A percentile compares a stretch with the other conserved stretches of the same genome.
Conservation (phyloP, 2,888 invertebrate genomes). For the Agrotis segetum region DNA sequence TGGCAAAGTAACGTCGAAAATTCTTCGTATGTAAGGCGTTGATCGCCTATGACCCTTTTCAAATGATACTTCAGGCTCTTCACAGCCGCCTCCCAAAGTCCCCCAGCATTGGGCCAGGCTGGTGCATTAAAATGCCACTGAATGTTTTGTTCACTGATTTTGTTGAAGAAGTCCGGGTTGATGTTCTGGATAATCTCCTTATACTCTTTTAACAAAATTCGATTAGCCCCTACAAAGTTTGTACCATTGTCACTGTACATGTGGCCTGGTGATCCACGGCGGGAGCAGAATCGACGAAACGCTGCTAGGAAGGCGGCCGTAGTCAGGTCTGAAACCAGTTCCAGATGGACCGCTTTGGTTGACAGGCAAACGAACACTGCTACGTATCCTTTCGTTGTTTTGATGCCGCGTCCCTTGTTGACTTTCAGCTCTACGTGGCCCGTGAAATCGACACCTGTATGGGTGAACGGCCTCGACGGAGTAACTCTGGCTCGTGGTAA, state of each 20-base stretch:
- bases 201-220: background rate
- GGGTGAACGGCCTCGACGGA: background rate
- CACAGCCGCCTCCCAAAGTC: too few species aligned
- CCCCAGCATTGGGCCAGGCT: too few species aligned
- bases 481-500: conserved; percentile 3
- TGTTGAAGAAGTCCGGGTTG: conserved; percentile 4
- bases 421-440: conserved; percentile 4
- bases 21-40: too few species aligned
- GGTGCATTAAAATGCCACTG: background rate
- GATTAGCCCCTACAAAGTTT: conserved; percentile 1
- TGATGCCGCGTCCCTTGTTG: conserved; percentile 6
- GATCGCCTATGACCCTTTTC: too few species aligned
- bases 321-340: conserved; percentile 7
- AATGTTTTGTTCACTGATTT: background rate
- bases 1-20: too few species aligned
- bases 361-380: background rate
- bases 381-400: background rate
- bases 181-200: background rate
- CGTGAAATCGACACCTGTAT: background rate
- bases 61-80: too few species aligned
- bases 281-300: background rate
- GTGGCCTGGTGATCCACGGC: background rate
- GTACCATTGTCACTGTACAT: background rate
- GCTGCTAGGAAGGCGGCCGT: conserved; percentile 4
- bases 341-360: conserved; percentile 2